Conservation (phyloP, 2,888 invertebrate species). For the Polyommatus iphigenia region DNA sequence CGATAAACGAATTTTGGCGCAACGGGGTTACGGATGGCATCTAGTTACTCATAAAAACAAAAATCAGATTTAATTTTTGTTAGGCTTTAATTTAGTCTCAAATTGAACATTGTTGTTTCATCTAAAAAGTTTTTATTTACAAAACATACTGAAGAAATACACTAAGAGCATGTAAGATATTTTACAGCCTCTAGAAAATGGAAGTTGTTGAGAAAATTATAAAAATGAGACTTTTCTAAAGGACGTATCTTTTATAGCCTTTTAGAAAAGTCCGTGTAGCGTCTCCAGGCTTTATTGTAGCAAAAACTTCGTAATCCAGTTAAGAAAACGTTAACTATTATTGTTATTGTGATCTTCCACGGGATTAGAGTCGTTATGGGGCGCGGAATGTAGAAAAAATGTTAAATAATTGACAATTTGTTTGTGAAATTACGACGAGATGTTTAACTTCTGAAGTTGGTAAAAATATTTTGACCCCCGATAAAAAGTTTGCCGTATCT, state of each 20-base stretch:
- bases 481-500: too few relatives aligned
- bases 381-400: constrained; percentile 27
- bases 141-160: background rate
- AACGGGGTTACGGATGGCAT: too few relatives aligned
- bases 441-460: background rate
- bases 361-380: constrained; percentile 30
- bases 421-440: constrained; percentile 23
- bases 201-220: constrained; percentile 2
- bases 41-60: too few relatives aligned
- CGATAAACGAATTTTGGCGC: too few relatives aligned
- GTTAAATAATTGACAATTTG: constrained; percentile 30
- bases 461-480: background rate
- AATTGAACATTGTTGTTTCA: background rate
- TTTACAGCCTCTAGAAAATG: constrained; percentile 5
- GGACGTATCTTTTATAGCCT: constrained; percentile 27
- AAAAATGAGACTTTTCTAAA: constrained; percentile 22
- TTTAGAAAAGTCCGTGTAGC: constrained; percentile 22
- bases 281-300: constrained; percentile 27
- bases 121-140: background rate
- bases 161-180: background rate
- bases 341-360: constrained; percentile 22
- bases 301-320: constrained; percentile 32
- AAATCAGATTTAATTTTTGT: too few relatives aligned
- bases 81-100: background rate
- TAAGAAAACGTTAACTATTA: constrained; percentile 33